Evolutionary conservation across 2,113 vertebrate species (phyloP).

Genomic region (Spea bombifrons): DNA sequence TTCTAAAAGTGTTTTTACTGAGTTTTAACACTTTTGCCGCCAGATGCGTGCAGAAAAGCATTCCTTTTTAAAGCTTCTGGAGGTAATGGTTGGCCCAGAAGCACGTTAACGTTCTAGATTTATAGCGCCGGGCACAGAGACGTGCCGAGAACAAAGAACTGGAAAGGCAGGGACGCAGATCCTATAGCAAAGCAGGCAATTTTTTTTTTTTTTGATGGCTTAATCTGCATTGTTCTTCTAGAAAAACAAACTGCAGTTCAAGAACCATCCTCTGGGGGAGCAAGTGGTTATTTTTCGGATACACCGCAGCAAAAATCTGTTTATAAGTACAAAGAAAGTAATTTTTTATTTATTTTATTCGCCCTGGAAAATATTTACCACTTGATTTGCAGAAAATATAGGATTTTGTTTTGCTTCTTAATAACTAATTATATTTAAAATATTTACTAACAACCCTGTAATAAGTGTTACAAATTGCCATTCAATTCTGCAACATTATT

Average conservation of each 20-base stretch:
- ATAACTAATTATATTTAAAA: too few species aligned
- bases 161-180: not conserved
- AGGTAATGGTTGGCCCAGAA: not conserved
- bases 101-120: not conserved
- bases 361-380: too few species aligned
- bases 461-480: too few species aligned
- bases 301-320: not conserved
- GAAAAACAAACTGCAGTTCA: constrained; percentile 42
- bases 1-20: not conserved
- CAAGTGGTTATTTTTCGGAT: not conserved
- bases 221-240: constrained; percentile 8
- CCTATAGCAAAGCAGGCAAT: not conserved
- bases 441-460: too few species aligned
- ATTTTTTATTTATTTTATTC: too few species aligned
- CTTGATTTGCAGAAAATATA: too few species aligned
- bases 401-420: too few species aligned
- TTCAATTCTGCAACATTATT: too few species aligned
- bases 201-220: not conserved
- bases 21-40: not conserved
- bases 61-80: not conserved
- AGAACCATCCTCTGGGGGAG: constrained; percentile 7
- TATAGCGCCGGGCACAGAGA: not conserved
- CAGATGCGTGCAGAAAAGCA: not conserved
- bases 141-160: constrained; percentile 17
- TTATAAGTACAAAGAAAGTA: constrained; percentile 8